Evolutionary conservation across 2,113 vertebrate species (phyloP), one percentile per base, ranked within the genome.

Genomic region (Gila orcuttii): DNA sequence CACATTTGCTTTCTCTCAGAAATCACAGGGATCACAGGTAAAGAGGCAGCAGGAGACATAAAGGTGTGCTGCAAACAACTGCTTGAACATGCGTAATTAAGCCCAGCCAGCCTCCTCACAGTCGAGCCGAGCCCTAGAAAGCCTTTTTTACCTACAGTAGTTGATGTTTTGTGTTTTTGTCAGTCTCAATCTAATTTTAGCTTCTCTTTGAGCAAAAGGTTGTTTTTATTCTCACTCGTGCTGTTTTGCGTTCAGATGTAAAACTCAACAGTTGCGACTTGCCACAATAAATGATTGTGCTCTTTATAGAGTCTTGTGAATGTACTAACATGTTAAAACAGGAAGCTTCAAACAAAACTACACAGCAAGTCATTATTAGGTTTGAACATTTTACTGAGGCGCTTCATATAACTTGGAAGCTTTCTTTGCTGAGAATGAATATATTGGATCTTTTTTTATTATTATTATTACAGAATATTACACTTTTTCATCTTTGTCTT

Each of bases 121-220:
- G 87, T 86, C 82, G 82, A n/a, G 62, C 66, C 36, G 75, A 87
- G 68, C 50, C 59, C 47, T 57, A 87, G 66, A 87, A 76, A 87
- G 57, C 74, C 60, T 66, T 82, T 86, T 85, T 83, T 50, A 79
- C 33, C 33, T 71, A 1, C 28, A 28, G 28, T 28, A 76, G 55
- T 60, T 83, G 75, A 87, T 87, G 64, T 59, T 74, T 19, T 62
- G 47, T 69, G 55, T 39, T 76, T 42, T 59, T 42, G 4, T 60
- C 23, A 17, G 55, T 88, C 82, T 87, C 39, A 4, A 79, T 89
- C 86, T 89, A 88, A 91, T 91, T 90, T 89, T 87, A 89, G 83
- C 74, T n/a, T 3, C 59, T 85, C 66, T 74, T 85, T 86, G 55
- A 84, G 69, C 82, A 73, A 81, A 87, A 86, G 80, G 76, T 86